phyloP scores from a whole-genome alignment of 2,797 vertebrate species.

The Crenuchus spilurus region DNA sequence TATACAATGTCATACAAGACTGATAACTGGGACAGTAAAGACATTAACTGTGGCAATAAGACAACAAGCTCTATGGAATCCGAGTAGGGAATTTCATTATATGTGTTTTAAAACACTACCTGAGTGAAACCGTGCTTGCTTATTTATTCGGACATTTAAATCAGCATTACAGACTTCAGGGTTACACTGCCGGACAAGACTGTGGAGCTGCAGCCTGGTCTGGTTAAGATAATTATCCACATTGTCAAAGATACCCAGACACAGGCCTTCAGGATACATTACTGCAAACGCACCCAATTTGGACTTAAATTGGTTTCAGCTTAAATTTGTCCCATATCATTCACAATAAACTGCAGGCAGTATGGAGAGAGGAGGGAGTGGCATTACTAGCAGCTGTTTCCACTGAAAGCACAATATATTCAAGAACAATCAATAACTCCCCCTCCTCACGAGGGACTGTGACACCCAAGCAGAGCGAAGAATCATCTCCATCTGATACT shows the following conservation, averaged over 20 bases:
- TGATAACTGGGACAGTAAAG: no score
- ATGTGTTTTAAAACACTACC: background rate
- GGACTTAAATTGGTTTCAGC: conserved; percentile 79
- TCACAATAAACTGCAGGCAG: conserved; percentile 72
- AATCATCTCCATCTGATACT: conserved; percentile 93
- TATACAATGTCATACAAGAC: background rate
- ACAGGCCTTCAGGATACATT: conserved; percentile 75
- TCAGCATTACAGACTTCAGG: conserved; percentile 8
- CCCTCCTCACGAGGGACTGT: conserved; percentile 73
- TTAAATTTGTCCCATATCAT: conserved; percentile 84
- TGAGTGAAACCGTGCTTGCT: background rate
- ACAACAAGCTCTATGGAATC: no score
- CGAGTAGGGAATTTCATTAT: no score
- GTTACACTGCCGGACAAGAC: conserved; percentile 4
- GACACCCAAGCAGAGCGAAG: conserved; percentile 86
- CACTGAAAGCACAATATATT: conserved; percentile 89
- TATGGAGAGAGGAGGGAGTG: conserved; percentile 74
- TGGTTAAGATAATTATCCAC: conserved; percentile 73
- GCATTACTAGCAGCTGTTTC: conserved; percentile 87
- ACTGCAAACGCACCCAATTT: conserved; percentile 69
- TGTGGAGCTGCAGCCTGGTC: conserved; percentile 60
- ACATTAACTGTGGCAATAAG: no score
- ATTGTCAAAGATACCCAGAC: conserved; percentile 62
- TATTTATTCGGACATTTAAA: background rate
- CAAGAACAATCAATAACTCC: conserved; percentile 91